Evolutionary conservation across 1,140 invertebrate genomes (phyloP).

Genomic region (Drosophila arawakana): DNA sequence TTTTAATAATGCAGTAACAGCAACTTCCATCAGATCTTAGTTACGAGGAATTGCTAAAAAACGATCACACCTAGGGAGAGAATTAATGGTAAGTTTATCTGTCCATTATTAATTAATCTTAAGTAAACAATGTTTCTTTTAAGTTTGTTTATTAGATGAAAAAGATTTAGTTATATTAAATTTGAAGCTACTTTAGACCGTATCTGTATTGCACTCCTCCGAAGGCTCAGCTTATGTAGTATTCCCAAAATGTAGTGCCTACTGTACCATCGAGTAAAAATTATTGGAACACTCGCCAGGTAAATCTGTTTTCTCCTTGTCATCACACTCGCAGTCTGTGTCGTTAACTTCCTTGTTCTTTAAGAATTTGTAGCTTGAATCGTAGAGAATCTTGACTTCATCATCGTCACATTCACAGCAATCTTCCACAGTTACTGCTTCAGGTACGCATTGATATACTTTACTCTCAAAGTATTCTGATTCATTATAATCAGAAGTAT

Average conservation of each 20-base stretch:
- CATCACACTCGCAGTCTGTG: not conserved
- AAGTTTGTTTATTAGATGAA: not conserved
- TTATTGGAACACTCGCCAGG: conserved; percentile 5
- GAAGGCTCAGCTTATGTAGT: not conserved
- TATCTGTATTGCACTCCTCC: not conserved
- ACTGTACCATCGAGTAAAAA: conserved; percentile 23
- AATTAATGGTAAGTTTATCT: too few relatives aligned
- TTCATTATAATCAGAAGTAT: too few relatives aligned
- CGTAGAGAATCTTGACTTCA: conserved; percentile 36
- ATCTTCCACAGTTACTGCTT: not conserved
- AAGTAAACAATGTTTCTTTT: not conserved
- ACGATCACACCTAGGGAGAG: too few relatives aligned
- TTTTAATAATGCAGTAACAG: too few relatives aligned
- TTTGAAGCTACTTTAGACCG: not conserved
- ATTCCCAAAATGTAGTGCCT: not conserved
- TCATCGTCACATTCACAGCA: conserved; percentile 1
- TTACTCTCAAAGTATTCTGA: too few relatives aligned
- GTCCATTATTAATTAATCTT: not conserved
- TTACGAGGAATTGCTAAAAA: too few relatives aligned
- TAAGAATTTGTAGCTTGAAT: conserved; percentile 35
- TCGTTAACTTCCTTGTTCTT: not conserved
- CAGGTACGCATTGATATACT: too few relatives aligned
- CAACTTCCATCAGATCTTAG: too few relatives aligned
- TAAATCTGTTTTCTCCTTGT: not conserved
- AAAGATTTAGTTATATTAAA: not conserved